Evolutionary conservation across 2,888 invertebrate genomes (phyloP), one percentile per base, ranked within the genome.

Genomic region (Oxycera nigricornis): DNA sequence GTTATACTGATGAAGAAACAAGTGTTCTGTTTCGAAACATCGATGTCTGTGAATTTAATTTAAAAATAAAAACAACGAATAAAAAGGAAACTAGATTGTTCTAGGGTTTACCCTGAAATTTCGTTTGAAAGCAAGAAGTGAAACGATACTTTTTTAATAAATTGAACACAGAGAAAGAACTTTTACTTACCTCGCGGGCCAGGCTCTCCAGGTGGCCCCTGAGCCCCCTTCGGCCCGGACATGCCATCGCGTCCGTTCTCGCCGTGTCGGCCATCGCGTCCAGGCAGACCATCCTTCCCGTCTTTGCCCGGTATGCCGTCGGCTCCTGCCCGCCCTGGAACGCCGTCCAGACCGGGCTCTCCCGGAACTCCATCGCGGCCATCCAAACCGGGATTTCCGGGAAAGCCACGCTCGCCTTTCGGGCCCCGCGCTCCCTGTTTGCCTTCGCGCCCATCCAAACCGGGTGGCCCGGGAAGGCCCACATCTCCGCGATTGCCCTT

Each of bases 331-430:
- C 95, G 88, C 1, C 96, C 95, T 0, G 93, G 93, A 77, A 94
- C 90, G 0, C 96, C 96, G 80, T 94, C 94, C 39, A 96, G 85
- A 0, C 96, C 96, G 0, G 96, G 96, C 80, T 95, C 95, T 0
- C 96, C 96, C 0, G 96, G 95, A 0, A 96, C 91, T 2, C 96
- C 96, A 79, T 96, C 95, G 73, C 94, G 87, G 0, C 96, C 96
- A 80, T 96, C 96, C 1, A 95, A 84, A 0, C 93, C 93, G 0
- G 90, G 88, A 57, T 90, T 90, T 0, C 93, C 93, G 39, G 91
- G 89, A 79, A 90, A 89, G 30, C 93, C 93, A 83, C 81, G 79
- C 75, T 84, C 82, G 46, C 85, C 85, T 76, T 86, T 86, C 2
- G 83, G 83, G 0, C 86, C 86, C 0, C 84, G 79, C 0, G 84